phyloP scores from a whole-genome alignment of 2,113 vertebrate species.

The Microtus montanus region DNA sequence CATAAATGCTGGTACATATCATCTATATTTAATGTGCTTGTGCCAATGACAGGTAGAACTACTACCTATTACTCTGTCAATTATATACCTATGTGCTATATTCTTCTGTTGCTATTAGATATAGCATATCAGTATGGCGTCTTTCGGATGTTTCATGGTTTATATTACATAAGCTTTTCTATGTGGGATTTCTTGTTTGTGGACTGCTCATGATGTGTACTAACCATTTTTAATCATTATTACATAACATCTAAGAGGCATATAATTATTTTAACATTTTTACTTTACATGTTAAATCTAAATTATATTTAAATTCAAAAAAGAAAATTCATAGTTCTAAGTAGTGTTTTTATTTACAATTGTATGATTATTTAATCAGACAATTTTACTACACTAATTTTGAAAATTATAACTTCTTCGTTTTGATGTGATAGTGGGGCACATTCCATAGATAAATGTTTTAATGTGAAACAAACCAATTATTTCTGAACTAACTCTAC shows the following conservation, averaged over 20 bases:
- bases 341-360: not conserved
- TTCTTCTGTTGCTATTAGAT: not conserved
- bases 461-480: not conserved
- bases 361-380: not conserved
- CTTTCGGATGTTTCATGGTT: not conserved
- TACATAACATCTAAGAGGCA: not conserved
- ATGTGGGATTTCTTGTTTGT: not conserved
- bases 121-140: not conserved
- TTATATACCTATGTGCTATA: not conserved
- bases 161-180: not conserved
- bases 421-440: not conserved
- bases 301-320: not conserved
- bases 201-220: not conserved
- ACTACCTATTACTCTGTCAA: not conserved
- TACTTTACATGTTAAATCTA: not conserved
- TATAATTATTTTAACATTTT: not conserved
- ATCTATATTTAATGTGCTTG: not conserved
- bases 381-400: not conserved
- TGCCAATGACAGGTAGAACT: not conserved
- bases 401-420: not conserved
- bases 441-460: not conserved
- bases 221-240: not conserved
- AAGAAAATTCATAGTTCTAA: not conserved
- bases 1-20: not conserved
- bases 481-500: not conserved